These are phyloP conservation scores for Sphenodon punctatus DNA, from an alignment of 2,797 vertebrate species.

Conservation along the genomic window DNA sequence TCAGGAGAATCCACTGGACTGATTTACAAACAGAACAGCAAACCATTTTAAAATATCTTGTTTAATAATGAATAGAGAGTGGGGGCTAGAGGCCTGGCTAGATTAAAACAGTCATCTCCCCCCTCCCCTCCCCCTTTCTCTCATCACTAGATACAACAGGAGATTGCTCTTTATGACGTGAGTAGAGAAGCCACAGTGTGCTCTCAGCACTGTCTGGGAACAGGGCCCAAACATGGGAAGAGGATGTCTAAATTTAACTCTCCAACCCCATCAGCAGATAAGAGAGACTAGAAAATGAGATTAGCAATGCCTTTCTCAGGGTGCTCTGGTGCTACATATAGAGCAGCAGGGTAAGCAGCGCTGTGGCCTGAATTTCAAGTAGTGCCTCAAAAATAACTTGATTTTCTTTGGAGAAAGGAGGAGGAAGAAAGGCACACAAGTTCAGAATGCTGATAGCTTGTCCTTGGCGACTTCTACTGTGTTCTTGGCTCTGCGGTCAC, in stretches of 20 bases:
- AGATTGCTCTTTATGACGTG: neutral
- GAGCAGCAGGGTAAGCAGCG: slow-evolving; percentile 3
- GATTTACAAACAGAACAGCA: neutral
- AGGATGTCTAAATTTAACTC: slow-evolving; percentile 33
- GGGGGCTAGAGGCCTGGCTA: neutral
- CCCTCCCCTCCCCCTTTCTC: neutral
- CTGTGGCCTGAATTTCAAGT: slow-evolving; percentile 41
- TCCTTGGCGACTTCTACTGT: neutral
- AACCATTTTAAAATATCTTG: neutral
- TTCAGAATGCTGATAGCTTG: neutral
- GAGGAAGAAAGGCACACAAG: neutral
- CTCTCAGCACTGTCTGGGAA: slow-evolving; percentile 19
- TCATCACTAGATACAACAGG: neutral
- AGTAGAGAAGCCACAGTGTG: slow-evolving; percentile 14
- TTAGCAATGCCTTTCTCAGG: slow-evolving; percentile 25
- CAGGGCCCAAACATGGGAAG: slow-evolving; percentile 13
- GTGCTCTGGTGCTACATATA: neutral
- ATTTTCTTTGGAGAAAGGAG: slow-evolving; percentile 6
- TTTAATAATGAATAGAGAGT: neutral
- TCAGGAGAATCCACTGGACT: neutral
- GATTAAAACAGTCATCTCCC: neutral
- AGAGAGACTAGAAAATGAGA: slow-evolving; percentile 38
- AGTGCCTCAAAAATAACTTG: slow-evolving; percentile 18
- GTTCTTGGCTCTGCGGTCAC: neutral
- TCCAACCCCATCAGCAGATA: slow-evolving; percentile 1